phyloP scores from a whole-genome alignment of 2,888 invertebrate genomes.

The Neoaliturus tenellus region DNA sequence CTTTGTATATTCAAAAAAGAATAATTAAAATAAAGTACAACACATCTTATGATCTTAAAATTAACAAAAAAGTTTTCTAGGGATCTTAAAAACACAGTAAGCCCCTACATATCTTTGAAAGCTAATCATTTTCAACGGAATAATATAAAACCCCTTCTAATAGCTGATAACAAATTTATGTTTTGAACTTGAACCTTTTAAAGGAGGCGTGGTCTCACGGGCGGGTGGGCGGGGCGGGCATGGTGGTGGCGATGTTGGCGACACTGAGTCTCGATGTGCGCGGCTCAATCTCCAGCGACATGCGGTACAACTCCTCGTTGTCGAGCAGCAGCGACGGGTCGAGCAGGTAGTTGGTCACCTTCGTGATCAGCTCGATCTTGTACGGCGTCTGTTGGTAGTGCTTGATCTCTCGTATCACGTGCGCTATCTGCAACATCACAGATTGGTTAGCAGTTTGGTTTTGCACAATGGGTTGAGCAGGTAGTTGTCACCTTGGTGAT shows the following conservation, averaged over 20 bases:
- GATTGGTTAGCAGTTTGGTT: neutral
- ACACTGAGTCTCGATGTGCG: conserved; percentile 78
- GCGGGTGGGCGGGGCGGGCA: conserved; percentile 64
- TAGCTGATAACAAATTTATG: neutral
- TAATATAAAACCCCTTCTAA: conserved; percentile 12
- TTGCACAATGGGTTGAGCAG: too few species aligned
- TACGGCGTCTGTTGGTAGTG: conserved; percentile 95
- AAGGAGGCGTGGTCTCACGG: conserved; percentile 35
- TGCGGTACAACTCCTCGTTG: conserved; percentile 85
- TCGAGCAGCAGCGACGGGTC: conserved; percentile 86
- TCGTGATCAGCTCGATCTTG: conserved; percentile 90
- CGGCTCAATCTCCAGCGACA: conserved; percentile 91
- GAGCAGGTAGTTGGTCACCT: conserved; percentile 86
- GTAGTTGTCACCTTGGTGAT: too few species aligned
- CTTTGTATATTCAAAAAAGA: too few species aligned
- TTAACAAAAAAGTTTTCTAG: too few species aligned
- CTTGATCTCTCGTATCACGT: conserved; percentile 93
- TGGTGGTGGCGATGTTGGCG: conserved; percentile 69
- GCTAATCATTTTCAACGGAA: too few species aligned
- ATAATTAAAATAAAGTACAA: too few species aligned
- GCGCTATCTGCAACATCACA: conserved; percentile 82
- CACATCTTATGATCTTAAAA: too few species aligned
- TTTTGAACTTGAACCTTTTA: conserved; percentile 41
- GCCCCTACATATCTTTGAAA: too few species aligned
- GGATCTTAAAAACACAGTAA: too few species aligned